Conservation (phyloP, 2,113 vertebrate genomes). For the Podilymbus podiceps region DNA sequence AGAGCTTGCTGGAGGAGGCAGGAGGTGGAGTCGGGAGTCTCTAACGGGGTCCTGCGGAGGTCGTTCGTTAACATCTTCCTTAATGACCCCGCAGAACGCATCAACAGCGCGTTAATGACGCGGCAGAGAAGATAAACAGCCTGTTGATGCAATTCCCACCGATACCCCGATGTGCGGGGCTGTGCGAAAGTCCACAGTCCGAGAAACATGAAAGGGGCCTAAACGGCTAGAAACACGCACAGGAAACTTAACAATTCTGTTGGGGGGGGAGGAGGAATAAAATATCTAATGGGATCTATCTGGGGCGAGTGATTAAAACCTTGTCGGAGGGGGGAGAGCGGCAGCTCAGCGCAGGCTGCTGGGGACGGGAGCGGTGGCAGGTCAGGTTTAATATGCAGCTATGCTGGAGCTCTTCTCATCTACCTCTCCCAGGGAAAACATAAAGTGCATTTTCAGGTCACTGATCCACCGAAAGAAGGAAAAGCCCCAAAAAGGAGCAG, state of each 20-base stretch:
- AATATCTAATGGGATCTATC: not conserved
- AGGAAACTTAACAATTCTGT: not conserved
- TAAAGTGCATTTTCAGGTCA: slow-evolving; percentile 55
- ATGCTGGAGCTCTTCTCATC: slow-evolving; percentile 29
- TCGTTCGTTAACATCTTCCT: not conserved
- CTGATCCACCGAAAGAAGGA: not conserved
- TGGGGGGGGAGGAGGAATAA: fast-evolving
- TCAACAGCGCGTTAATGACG: not conserved
- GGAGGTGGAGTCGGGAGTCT: not conserved
- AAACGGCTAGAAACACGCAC: not conserved
- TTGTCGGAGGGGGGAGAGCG: not conserved
- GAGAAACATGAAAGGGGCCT: not conserved
- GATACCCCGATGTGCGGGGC: not conserved
- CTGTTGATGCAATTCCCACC: not conserved
- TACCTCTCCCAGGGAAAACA: slow-evolving; percentile 47
- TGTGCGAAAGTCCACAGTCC: not conserved
- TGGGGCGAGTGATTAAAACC: not conserved
- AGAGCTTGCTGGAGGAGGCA: not conserved
- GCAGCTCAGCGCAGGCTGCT: not conserved
- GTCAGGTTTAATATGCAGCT: slow-evolving; percentile 36
- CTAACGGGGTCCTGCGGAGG: not conserved
- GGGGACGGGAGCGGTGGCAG: not conserved
- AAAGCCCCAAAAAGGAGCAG: slow-evolving; percentile 52
- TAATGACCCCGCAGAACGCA: not conserved
- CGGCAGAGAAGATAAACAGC: slow-evolving; percentile 13